These are phyloP conservation scores for Amitus sp. DNA, from an alignment of 2,888 invertebrate species.

Conservation along the genomic window DNA sequence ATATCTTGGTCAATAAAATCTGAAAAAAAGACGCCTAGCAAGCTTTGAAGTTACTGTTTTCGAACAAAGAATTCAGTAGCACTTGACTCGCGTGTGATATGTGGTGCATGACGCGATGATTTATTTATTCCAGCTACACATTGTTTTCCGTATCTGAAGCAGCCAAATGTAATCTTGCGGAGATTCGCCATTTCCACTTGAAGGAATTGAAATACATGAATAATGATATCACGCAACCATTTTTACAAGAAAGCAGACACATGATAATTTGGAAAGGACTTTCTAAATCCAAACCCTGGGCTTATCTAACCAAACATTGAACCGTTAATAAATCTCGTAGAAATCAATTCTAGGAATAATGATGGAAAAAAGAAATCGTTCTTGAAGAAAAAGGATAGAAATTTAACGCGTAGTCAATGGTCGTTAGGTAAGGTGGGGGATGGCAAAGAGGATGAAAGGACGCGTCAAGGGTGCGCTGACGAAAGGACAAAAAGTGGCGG, in stretches of 20 bases:
- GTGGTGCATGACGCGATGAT: slow-evolving; percentile 57
- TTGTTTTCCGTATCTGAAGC: slow-evolving; percentile 37
- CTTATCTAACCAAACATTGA: too few relatives aligned
- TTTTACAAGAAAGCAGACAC: too few relatives aligned
- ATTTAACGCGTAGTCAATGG: slow-evolving; percentile 62
- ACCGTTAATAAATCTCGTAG: background rate
- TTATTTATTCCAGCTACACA: slow-evolving; percentile 50
- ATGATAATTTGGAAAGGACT: too few relatives aligned
- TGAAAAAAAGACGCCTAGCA: too few relatives aligned
- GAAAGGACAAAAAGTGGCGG: slow-evolving; percentile 47
- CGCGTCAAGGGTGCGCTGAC: slow-evolving; percentile 44
- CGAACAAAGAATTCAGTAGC: slow-evolving; percentile 19
- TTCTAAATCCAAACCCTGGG: too few relatives aligned
- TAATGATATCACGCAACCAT: too few relatives aligned
- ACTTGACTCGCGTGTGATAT: slow-evolving; percentile 52
- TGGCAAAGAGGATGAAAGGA: slow-evolving; percentile 41
- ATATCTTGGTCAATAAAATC: too few relatives aligned
- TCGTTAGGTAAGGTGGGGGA: slow-evolving; percentile 49
- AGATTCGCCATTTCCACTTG: slow-evolving; percentile 35
- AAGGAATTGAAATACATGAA: too few relatives aligned
- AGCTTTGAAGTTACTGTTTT: slow-evolving; percentile 30
- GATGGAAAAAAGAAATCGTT: slow-evolving; percentile 4
- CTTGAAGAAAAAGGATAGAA: slow-evolving; percentile 46
- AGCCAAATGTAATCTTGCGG: slow-evolving; percentile 28
- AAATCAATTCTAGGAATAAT: slow-evolving; percentile 1